Evolutionary conservation across 2,888 invertebrate species (phyloP).

Genomic region (Tolmerus cingulatus): DNA sequence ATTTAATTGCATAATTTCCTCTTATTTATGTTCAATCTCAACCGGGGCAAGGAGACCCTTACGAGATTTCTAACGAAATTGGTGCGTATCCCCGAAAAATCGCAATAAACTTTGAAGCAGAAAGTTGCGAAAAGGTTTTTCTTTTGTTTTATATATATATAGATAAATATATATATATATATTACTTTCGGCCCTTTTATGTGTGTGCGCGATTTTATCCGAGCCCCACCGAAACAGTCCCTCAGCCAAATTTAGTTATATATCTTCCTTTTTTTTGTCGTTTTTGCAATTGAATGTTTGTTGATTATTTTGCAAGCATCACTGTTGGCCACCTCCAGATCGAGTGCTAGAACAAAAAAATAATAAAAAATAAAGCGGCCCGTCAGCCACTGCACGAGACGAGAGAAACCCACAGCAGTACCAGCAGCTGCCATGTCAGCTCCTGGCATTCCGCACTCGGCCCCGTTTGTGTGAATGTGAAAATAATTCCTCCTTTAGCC

Average conservation of each 20-base stretch:
- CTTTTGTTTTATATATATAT: not conserved
- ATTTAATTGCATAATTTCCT: slow-evolving; percentile 4
- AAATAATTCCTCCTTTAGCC: not conserved
- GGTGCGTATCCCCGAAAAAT: slow-evolving; percentile 55
- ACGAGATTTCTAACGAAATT: slow-evolving; percentile 60
- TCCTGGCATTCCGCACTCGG: slow-evolving; percentile 16
- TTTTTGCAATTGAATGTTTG: not conserved
- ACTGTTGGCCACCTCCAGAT: not conserved
- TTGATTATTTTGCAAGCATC: not conserved
- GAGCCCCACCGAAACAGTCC: not conserved
- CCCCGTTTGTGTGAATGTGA: slow-evolving; percentile 8
- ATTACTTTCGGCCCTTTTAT: not conserved
- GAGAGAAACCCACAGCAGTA: not conserved
- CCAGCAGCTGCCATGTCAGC: slow-evolving; percentile 30
- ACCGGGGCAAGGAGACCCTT: slow-evolving; percentile 61
- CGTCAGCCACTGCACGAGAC: not conserved
- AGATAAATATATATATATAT: too few relatives aligned
- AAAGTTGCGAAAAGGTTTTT: not conserved
- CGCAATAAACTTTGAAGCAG: not conserved
- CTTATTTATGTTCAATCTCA: slow-evolving; percentile 60
- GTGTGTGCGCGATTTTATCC: not conserved
- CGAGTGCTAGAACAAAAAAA: not conserved
- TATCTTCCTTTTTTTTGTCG: not conserved
- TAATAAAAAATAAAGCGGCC: too few relatives aligned
- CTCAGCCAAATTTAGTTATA: not conserved